These are phyloP conservation scores for Montifringilla adamsi DNA, from an alignment of 2,113 vertebrate genomes.

Conservation along the genomic window DNA sequence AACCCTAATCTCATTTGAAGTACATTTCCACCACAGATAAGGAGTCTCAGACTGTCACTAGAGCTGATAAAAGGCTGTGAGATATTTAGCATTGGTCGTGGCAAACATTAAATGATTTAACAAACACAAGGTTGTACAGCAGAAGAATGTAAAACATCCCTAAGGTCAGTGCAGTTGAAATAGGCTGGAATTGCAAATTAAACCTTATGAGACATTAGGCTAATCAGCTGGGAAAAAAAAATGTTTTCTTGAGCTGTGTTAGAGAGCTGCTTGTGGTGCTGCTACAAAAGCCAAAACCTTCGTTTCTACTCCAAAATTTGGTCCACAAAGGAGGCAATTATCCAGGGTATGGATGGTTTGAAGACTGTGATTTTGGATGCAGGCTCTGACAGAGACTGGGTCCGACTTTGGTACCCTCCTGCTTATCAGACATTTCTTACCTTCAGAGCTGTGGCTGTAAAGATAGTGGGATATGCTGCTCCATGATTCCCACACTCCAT, in stretches of 20 bases:
- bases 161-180: conserved; percentile 9
- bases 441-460: neutral
- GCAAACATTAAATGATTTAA: conserved; percentile 28
- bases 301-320: neutral
- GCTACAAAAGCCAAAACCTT: neutral
- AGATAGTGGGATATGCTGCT: neutral
- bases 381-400: neutral
- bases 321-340: neutral
- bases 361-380: neutral
- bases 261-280: neutral
- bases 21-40: conserved; percentile 55
- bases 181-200: neutral
- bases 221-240: neutral
- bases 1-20: conserved; percentile 49
- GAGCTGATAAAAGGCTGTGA: conserved; percentile 61
- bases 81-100: conserved; percentile 22
- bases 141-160: neutral
- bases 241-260: neutral
- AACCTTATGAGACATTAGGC: neutral
- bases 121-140: neutral
- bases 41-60: conserved; percentile 32
- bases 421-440: neutral
- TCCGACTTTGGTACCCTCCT: neutral
- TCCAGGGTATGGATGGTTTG: neutral
- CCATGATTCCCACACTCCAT: neutral